Percentiles rank a stretch among this genome's conserved stretches.
Evolutionary conservation across 2,113 vertebrate genomes (phyloP).

Genomic region (Papio anubis): DNA sequence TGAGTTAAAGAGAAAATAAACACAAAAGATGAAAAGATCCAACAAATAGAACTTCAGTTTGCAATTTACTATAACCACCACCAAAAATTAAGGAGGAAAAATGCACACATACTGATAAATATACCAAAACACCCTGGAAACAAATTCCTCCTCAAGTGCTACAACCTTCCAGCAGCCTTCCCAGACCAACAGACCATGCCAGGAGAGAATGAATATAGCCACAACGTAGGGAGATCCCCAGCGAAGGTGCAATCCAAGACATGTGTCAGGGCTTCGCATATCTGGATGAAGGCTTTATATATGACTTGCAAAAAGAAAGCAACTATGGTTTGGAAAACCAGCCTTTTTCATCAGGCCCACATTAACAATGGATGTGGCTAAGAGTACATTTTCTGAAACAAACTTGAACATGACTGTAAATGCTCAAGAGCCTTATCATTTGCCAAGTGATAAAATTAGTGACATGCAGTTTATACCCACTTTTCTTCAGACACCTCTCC

Average conservation of each 20-base stretch:
- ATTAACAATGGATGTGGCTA: slow-evolving; percentile 74
- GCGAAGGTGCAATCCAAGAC: slow-evolving; percentile 79
- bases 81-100: slow-evolving; percentile 70
- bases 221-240: slow-evolving; percentile 91
- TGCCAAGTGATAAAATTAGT: slow-evolving; percentile 62
- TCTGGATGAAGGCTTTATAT: slow-evolving; percentile 75
- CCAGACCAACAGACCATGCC: slow-evolving; percentile 89
- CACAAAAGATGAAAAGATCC: too few relatives aligned
- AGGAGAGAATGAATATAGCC: slow-evolving; percentile 93
- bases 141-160: slow-evolving; percentile 92
- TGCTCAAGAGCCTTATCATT: slow-evolving; percentile 66
- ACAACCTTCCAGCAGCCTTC: slow-evolving; percentile 94
- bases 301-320: slow-evolving; percentile 56
- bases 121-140: slow-evolving; percentile 87
- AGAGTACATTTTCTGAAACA: slow-evolving; percentile 64
- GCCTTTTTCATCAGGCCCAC: slow-evolving; percentile 80
- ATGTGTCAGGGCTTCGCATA: slow-evolving; percentile 50
- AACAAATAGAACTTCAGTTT: too few relatives aligned
- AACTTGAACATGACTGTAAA: slow-evolving; percentile 45
- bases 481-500: slow-evolving; percentile 52
- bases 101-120: slow-evolving; percentile 82
- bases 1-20: too few relatives aligned
- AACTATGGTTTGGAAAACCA: slow-evolving; percentile 73
- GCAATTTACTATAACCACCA: slow-evolving; percentile 84
- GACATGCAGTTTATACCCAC: slow-evolving; percentile 41